A percentile compares a stretch with the other conserved stretches of the same genome.
These are phyloP conservation scores for Caretta caretta DNA, from an alignment of 2,113 vertebrate species.

Conservation along the genomic window DNA sequence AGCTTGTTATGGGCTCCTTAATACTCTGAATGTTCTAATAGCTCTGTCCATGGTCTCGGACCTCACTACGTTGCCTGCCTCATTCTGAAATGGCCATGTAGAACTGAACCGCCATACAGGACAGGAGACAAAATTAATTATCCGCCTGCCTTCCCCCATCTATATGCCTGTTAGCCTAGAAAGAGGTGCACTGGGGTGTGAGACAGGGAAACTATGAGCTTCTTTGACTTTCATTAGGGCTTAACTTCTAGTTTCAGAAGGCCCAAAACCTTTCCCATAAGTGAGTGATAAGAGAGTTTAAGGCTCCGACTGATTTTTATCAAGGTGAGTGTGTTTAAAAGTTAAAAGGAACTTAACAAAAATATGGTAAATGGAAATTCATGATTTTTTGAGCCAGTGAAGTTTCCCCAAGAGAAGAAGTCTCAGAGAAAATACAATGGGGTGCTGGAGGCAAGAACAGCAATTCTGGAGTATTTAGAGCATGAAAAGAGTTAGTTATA, in stretches of 20 bases:
- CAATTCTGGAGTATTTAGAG: conserved; percentile 62
- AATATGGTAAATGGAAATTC: conserved; percentile 48
- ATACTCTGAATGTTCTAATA: background rate
- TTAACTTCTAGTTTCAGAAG: conserved; percentile 28
- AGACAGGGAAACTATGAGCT: conserved; percentile 11
- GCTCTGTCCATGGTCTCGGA: background rate
- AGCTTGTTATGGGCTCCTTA: background rate
- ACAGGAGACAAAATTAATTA: conserved; percentile 19
- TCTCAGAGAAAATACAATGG: conserved; percentile 38
- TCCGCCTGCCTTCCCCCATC: background rate
- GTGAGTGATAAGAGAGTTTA: conserved; percentile 40
- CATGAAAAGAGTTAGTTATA: conserved; percentile 53
- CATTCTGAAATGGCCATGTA: background rate
- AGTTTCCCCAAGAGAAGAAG: conserved; percentile 14
- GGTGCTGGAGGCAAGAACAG: conserved; percentile 55
- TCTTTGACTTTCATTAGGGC: conserved; percentile 28
- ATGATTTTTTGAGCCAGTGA: conserved; percentile 14
- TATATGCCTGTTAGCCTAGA: conserved; percentile 36
- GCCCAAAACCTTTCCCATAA: conserved; percentile 36
- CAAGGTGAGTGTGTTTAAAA: conserved; percentile 38
- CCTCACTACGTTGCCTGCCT: background rate
- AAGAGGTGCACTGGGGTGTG: background rate
- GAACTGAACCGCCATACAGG: background rate
- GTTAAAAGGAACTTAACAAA: conserved; percentile 26
- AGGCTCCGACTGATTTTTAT: background rate